phyloP scores from a whole-genome alignment of 2,888 invertebrate species.

The Drosophila eohydei region DNA sequence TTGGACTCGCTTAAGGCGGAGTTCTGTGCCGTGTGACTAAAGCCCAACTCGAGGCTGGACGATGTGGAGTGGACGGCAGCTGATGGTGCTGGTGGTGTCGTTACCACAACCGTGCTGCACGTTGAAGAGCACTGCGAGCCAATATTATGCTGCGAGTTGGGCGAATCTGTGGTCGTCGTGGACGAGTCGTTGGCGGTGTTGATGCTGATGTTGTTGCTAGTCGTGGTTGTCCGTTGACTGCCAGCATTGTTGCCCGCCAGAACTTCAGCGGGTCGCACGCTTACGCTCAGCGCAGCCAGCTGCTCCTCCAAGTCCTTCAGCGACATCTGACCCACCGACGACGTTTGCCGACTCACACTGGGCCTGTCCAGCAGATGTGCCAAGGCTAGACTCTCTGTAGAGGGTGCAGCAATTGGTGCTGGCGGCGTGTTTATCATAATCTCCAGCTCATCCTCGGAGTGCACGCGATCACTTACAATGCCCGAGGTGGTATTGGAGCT shows the following conservation, averaged over 20 bases:
- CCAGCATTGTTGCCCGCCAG: constrained; percentile 53
- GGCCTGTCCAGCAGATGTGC: constrained; percentile 90
- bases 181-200: constrained; percentile 71
- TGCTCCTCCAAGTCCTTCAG: constrained; percentile 85
- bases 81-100: constrained; percentile 83
- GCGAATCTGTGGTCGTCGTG: constrained; percentile 85
- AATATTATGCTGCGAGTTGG: constrained; percentile 87
- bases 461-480: constrained; percentile 97
- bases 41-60: constrained; percentile 93
- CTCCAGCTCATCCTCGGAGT: constrained; percentile 97
- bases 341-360: constrained; percentile 86
- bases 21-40: constrained; percentile 94
- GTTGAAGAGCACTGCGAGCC: constrained; percentile 94
- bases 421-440: constrained; percentile 93
- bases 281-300: constrained; percentile 84
- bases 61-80: constrained; percentile 89
- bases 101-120: constrained; percentile 94
- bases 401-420: constrained; percentile 90
- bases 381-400: constrained; percentile 93
- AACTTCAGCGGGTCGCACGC: constrained; percentile 62
- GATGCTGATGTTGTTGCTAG: constrained; percentile 5
- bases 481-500: constrained; percentile 99
- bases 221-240: constrained; percentile 32
- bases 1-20: constrained; percentile 91
- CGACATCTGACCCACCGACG: constrained; percentile 86